phyloP scores from a whole-genome alignment of 2,113 vertebrate species.

The Laticauda colubrina region DNA sequence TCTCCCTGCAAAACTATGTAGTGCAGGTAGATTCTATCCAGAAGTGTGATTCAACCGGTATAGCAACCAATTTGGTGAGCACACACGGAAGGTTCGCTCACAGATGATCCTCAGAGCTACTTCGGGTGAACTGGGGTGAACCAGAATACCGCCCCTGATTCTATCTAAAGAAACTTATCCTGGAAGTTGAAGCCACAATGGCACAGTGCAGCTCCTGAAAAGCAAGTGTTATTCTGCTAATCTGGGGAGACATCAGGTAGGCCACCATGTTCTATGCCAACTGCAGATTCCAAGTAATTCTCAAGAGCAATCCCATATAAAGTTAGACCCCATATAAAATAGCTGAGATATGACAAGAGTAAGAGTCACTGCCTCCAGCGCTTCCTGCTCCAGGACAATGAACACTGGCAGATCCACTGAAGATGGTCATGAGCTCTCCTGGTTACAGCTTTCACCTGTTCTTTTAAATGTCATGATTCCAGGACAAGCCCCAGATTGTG shows the following conservation, averaged over 20 bases:
- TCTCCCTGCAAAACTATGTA: background rate
- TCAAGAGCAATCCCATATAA: background rate
- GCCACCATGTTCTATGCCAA: background rate
- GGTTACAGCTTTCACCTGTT: background rate
- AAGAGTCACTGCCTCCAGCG: background rate
- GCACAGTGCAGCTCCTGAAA: background rate
- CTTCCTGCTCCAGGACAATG: background rate
- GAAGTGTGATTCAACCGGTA: no score
- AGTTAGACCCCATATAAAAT: background rate
- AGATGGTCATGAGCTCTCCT: background rate
- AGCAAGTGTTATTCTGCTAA: background rate
- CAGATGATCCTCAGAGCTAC: no score
- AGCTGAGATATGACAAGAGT: background rate
- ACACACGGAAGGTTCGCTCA: no score
- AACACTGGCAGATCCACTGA: background rate
- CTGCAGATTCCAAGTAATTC: background rate
- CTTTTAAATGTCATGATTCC: background rate
- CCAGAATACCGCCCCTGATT: no score
- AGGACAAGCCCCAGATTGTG: background rate
- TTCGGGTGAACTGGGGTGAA: no score
- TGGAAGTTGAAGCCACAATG: background rate
- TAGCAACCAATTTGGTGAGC: no score
- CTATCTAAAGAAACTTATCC: background rate
- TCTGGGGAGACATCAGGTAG: background rate
- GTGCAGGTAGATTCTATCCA: background rate